Conservation (phyloP, 2,797 vertebrate genomes). For the Netta rufina region DNA sequence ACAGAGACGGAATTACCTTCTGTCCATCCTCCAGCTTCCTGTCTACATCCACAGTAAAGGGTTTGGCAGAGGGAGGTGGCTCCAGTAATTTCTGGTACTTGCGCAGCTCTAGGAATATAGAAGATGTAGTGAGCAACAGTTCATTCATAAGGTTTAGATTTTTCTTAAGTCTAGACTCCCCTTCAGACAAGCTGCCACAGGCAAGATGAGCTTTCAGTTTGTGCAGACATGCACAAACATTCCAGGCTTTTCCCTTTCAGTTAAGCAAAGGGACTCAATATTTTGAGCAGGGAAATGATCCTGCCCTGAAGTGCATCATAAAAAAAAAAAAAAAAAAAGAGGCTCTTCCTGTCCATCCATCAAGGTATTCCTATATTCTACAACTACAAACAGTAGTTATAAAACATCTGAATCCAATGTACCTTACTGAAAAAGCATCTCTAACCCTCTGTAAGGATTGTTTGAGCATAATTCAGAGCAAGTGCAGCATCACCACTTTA, state of each 20-base stretch:
- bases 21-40: constrained; percentile 93
- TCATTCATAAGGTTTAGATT: not conserved
- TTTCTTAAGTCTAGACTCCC: not conserved
- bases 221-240: not conserved
- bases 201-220: not conserved
- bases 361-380: not conserved
- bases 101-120: constrained; percentile 80
- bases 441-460: not conserved
- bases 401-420: not conserved
- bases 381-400: not conserved
- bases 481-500: not conserved
- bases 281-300: not conserved
- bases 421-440: not conserved
- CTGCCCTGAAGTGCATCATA: not conserved
- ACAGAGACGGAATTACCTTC: constrained; percentile 79
- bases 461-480: not conserved
- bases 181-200: not conserved
- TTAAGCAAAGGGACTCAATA: not conserved
- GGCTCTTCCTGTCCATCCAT: not conserved
- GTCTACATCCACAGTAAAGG: constrained; percentile 83
- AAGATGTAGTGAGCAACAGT: not conserved
- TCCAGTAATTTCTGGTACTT: constrained; percentile 84
- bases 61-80: constrained; percentile 78
- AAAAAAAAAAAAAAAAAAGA: not conserved
- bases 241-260: not conserved